A percentile compares a stretch with the other conserved stretches of the same genome.
phyloP scores from a whole-genome alignment of 2,888 invertebrate species.

The Meiosimyza decipiens region DNA sequence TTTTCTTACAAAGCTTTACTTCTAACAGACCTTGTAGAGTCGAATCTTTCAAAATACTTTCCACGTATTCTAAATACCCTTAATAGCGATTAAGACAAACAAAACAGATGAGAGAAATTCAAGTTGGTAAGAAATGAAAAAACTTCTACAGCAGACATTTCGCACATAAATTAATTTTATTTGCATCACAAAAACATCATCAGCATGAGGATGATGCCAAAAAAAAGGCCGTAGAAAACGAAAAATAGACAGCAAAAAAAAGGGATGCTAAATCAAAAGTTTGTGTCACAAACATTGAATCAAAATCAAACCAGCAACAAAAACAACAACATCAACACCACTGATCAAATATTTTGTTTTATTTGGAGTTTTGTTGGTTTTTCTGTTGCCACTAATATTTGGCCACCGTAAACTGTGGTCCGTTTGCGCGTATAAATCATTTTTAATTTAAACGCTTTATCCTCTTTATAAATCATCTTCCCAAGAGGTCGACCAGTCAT shows the following conservation, averaged over 20 bases:
- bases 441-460: slow-evolving; percentile 60
- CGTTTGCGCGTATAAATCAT: slow-evolving; percentile 51
- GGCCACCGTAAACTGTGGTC: slow-evolving; percentile 1
- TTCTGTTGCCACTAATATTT: background rate
- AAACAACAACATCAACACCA: no score
- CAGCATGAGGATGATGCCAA: background rate
- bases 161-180: slow-evolving; percentile 9
- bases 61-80: no score
- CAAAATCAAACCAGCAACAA: no score
- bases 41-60: no score
- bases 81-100: no score
- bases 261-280: no score
- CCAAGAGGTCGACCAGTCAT: background rate
- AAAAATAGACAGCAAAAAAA: no score
- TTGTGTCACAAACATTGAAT: no score
- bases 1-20: no score
- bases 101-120: background rate
- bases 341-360: no score
- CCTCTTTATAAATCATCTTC: slow-evolving; percentile 54
- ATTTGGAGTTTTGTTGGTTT: slow-evolving; percentile 1
- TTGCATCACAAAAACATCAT: background rate
- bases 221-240: no score
- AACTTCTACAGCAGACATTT: slow-evolving; percentile 8
- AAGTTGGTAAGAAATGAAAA: background rate
- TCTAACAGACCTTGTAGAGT: no score